phyloP scores from a whole-genome alignment of 1,140 invertebrate genomes.

The Whitmania pigra region DNA sequence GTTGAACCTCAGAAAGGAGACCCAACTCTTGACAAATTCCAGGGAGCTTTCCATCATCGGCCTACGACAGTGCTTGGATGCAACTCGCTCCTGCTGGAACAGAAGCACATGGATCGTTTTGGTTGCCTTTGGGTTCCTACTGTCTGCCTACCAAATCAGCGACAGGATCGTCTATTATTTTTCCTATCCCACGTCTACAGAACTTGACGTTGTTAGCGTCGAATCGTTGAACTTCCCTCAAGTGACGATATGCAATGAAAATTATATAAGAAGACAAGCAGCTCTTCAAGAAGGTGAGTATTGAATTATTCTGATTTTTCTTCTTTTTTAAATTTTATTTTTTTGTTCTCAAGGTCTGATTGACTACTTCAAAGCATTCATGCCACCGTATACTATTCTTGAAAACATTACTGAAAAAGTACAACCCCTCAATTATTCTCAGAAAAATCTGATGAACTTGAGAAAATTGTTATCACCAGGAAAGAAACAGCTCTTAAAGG shows the following conservation, averaged over 20 bases:
- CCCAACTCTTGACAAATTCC: too few relatives aligned
- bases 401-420: too few relatives aligned
- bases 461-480: neutral
- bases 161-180: slow-evolving; percentile 16
- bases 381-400: neutral
- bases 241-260: slow-evolving; percentile 19
- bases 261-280: neutral
- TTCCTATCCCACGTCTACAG: neutral
- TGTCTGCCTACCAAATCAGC: slow-evolving; percentile 14
- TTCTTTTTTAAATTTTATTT: neutral
- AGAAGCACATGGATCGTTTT: neutral
- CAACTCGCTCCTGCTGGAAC: neutral
- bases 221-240: slow-evolving; percentile 6
- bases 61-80: neutral
- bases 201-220: neutral
- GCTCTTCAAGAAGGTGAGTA: neutral
- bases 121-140: neutral
- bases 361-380: slow-evolving; percentile 1
- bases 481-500: neutral
- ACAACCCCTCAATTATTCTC: neutral
- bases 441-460: neutral
- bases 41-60: neutral
- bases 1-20: too few relatives aligned
- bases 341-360: neutral
- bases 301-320: neutral